These are phyloP conservation scores for Callorhinus ursinus DNA, from an alignment of 2,113 vertebrate species.

Conservation along the genomic window DNA sequence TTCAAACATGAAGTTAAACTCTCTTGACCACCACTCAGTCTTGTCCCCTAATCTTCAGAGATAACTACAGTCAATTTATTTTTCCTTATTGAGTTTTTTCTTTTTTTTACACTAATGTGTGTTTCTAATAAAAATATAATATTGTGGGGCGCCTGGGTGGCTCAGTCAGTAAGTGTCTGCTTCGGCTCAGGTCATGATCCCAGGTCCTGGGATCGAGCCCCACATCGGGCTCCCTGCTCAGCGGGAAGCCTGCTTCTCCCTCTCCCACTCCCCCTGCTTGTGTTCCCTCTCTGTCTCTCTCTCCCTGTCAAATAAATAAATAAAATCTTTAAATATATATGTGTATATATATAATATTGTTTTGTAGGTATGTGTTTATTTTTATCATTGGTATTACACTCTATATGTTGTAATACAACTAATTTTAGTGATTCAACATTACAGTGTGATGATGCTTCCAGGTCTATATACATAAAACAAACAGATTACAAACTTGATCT, in stretches of 20 bases:
- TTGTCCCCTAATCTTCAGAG: neutral
- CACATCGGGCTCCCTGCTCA: no score
- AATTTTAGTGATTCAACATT: constrained; percentile 5
- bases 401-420: neutral
- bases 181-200: no score
- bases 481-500: neutral
- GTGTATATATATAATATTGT: neutral
- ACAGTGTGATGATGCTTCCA: neutral
- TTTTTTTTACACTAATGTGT: neutral
- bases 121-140: neutral
- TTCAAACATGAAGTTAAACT: neutral
- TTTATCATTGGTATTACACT: neutral
- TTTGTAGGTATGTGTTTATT: neutral
- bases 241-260: no score
- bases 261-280: no score
- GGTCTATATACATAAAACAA: neutral
- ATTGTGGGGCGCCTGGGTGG: neutral
- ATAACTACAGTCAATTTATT: neutral
- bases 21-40: neutral
- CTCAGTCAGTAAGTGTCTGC: no score
- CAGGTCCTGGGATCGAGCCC: rapidly evolving
- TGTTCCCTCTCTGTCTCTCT: no score
- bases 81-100: neutral
- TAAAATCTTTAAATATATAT: no score
- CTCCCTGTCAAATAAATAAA: no score